phyloP scores from a whole-genome alignment of 2,888 invertebrate species.

The Lypha dubia region DNA sequence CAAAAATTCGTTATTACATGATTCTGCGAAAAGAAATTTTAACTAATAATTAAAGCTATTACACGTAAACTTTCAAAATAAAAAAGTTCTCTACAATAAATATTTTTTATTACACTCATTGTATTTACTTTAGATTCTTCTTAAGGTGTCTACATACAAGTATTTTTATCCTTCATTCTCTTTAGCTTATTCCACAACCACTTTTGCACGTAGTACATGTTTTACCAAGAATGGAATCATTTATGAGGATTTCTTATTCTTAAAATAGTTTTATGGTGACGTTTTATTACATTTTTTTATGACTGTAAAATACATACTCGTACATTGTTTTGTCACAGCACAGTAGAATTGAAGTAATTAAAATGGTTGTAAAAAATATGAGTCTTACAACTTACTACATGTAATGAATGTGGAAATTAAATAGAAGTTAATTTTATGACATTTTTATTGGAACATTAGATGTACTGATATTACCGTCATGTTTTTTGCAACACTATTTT shows the following conservation, averaged over 20 bases:
- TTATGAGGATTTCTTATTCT: conserved; percentile 37
- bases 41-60: background rate
- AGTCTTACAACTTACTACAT: no score
- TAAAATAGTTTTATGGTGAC: conserved; percentile 50
- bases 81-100: background rate
- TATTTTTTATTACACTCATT: background rate
- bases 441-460: no score
- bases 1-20: no score
- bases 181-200: background rate
- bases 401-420: no score
- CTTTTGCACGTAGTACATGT: conserved; percentile 48
- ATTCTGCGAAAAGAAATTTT: background rate
- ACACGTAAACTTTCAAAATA: background rate
- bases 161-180: background rate
- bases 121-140: conserved; percentile 8
- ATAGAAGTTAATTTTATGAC: no score
- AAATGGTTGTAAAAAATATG: background rate
- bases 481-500: no score
- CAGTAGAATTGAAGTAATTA: background rate
- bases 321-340: background rate
- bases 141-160: conserved; percentile 28
- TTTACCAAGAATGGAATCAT: conserved; percentile 41
- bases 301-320: conserved; percentile 15
- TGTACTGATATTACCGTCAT: no score
- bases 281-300: conserved; percentile 7